These are phyloP conservation scores for Neocrepidodera transversa DNA, from an alignment of 2,888 invertebrate genomes.

Conservation along the genomic window DNA sequence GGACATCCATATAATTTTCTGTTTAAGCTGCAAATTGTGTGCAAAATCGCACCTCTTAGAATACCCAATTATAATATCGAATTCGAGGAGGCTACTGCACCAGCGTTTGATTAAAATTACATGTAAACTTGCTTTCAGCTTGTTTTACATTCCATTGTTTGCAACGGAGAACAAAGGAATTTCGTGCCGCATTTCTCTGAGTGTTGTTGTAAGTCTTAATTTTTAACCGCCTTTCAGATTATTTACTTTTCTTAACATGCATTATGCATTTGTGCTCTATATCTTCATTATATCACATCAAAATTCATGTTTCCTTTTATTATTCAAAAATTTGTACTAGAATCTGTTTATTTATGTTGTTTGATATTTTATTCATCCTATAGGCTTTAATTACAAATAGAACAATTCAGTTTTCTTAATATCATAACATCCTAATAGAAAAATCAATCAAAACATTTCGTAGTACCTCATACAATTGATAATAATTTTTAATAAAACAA, in stretches of 20 bases:
- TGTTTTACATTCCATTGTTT: constrained; percentile 63
- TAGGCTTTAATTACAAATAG: no score
- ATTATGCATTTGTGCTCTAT: constrained; percentile 53
- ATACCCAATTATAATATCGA: constrained; percentile 60
- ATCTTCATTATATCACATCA: constrained; percentile 50
- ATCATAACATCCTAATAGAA: no score
- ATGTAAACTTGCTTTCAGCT: constrained; percentile 60
- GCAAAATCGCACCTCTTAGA: constrained; percentile 59
- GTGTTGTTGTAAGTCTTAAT: constrained; percentile 55
- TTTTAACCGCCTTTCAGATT: constrained; percentile 54
- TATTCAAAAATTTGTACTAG: no score
- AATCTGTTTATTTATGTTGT: no score
- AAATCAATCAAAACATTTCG: no score
- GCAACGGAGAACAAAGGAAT: constrained; percentile 59
- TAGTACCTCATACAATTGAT: no score
- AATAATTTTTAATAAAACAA: no score
- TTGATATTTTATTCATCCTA: no score
- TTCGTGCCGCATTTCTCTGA: constrained; percentile 59
- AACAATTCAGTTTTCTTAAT: no score
- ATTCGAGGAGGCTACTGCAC: constrained; percentile 53
- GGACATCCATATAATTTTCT: constrained; percentile 42
- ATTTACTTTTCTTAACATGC: constrained; percentile 54
- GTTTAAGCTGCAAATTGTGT: constrained; percentile 58
- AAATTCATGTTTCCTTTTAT: no score
- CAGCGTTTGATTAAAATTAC: constrained; percentile 61